Conservation (phyloP, 2,888 invertebrate genomes). For the Nomada fucata region DNA sequence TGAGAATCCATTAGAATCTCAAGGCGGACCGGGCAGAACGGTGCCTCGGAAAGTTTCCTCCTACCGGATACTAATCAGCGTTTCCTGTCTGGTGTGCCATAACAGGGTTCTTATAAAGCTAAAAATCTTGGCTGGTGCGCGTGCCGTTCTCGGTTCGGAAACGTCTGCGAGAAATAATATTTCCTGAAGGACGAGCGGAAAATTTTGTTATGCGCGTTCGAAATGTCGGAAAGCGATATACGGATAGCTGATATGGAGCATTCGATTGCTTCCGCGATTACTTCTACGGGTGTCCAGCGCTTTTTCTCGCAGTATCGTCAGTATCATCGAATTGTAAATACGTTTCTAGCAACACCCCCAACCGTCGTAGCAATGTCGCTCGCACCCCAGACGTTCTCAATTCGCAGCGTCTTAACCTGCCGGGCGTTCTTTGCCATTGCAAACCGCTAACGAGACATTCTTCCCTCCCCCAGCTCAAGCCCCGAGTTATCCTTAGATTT, state of each 20-base stretch:
- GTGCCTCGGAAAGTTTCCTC: conserved; percentile 75
- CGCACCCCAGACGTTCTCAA: neutral
- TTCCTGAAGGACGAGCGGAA: neutral
- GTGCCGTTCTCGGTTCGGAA: neutral
- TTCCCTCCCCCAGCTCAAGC: neutral
- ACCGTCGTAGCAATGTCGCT: neutral
- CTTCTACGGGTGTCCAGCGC: too few species aligned
- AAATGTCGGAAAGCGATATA: too few species aligned
- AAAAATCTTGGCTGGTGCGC: conserved; percentile 10
- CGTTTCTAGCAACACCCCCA: too few species aligned
- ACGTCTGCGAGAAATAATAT: conserved; percentile 2
- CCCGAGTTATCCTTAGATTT: conserved; percentile 13
- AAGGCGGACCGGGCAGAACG: conserved; percentile 74
- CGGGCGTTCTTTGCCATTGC: neutral
- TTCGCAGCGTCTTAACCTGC: neutral
- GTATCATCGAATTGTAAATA: too few species aligned
- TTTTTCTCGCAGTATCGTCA: too few species aligned
- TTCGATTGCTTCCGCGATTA: too few species aligned
- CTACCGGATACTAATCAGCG: conserved; percentile 79
- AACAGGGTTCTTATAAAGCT: conserved; percentile 38
- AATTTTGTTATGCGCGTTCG: neutral
- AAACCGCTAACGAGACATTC: neutral
- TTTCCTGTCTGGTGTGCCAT: conserved; percentile 67
- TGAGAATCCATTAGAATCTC: conserved; percentile 84
- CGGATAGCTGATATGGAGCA: neutral